Evolutionary conservation across 2,797 vertebrate species (phyloP), one percentile per base, ranked within the genome.

Genomic region (Synaphobranchus kaupii): DNA sequence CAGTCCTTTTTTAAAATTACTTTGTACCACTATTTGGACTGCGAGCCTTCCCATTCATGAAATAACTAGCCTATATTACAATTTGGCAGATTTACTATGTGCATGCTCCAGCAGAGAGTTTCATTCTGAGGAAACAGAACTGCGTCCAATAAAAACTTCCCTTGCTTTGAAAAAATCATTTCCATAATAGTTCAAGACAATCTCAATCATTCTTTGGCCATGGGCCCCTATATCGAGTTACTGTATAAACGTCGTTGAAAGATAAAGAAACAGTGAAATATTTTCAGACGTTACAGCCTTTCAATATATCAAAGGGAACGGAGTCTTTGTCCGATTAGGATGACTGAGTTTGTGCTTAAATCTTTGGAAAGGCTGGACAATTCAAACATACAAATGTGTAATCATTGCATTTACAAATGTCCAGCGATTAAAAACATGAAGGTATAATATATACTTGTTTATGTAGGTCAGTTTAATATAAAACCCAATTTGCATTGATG

Each of bases 71-170:
- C 54, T 15, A 56, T 10, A n/a, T 39, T 48, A 83, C 7, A 54
- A 9, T 31, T n/a, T 87, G 83, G 83, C 56, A 84, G 28, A 84
- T 66, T 31, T 48, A 13, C 50, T 66, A 15, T 76, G 44, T 68
- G 39, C 60, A n/a, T 73, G 56, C 39, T 52, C 22, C 68, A 56
- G 73, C 73, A 47, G 44, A 54, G 83, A 71, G 76, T 13, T 31
- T 34, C 39, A 82, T 78, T 88, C 39, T n/a, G 56, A 73, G 85
- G 84, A 63, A 85, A 48, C 66, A 76, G 87, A 86, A 83, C 87
- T 28, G 63, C 84, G 44, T 88, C 87, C 87, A 88, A 83, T 86
- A 78, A 85, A 88, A 88, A 88, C 87, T 88, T 88, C 87, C 87
- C 80, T 44, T 88, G 20, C 87, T 88, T 86, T 58, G 84, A 88